Evolutionary conservation across 2,888 invertebrate species (phyloP).

Genomic region (Rhagonycha lutea): DNA sequence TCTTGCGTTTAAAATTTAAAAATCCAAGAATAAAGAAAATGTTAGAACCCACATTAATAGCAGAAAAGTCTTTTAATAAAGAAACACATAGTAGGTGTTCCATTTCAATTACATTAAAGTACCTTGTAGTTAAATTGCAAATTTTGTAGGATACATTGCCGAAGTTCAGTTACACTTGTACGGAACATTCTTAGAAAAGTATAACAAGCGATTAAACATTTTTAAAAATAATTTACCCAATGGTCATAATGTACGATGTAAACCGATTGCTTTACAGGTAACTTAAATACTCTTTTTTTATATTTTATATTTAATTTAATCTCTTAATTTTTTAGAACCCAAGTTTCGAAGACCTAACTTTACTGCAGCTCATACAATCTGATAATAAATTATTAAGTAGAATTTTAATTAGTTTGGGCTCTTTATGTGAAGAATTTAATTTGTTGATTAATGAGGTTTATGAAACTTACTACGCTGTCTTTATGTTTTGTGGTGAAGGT

Average conservation of each 20-base stretch:
- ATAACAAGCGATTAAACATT: slow-evolving; percentile 46
- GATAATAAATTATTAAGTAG: slow-evolving; percentile 82
- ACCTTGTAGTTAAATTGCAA: neutral
- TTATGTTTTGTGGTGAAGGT: slow-evolving; percentile 73
- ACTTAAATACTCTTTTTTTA: slow-evolving; percentile 27
- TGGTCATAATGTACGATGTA: slow-evolving; percentile 26
- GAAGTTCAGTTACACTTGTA: slow-evolving; percentile 60
- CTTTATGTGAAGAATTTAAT: slow-evolving; percentile 77
- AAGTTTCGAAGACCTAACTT: slow-evolving; percentile 66
- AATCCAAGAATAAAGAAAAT: slow-evolving; percentile 38
- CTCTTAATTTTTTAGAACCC: slow-evolving; percentile 42
- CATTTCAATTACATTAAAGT: slow-evolving; percentile 12
- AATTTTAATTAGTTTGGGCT: slow-evolving; percentile 77
- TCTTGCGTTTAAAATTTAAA: neutral
- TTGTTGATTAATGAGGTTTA: slow-evolving; percentile 69
- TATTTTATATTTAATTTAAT: slow-evolving; percentile 46
- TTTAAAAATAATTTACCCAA: slow-evolving; percentile 48
- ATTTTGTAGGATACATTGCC: neutral
- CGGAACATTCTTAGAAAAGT: slow-evolving; percentile 58
- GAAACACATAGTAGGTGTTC: slow-evolving; percentile 52
- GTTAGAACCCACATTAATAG: slow-evolving; percentile 48
- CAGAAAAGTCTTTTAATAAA: slow-evolving; percentile 51
- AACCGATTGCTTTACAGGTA: slow-evolving; percentile 16
- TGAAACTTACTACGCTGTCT: slow-evolving; percentile 63
- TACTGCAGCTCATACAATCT: slow-evolving; percentile 75